Evolutionary conservation across 2,797 vertebrate genomes (phyloP).

Genomic region (Brachyrhaphis roseni): DNA sequence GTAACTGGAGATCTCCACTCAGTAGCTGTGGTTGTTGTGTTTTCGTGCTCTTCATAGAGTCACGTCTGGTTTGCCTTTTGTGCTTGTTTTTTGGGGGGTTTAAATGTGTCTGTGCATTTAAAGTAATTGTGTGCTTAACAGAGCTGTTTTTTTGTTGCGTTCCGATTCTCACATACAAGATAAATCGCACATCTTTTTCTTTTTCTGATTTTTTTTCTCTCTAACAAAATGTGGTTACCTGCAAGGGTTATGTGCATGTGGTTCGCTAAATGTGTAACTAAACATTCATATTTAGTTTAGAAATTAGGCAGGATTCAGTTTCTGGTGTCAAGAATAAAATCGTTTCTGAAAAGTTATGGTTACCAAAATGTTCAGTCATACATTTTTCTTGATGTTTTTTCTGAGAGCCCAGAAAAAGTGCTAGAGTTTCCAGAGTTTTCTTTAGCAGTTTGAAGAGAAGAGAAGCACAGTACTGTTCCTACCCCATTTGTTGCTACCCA

Average conservation of each 20-base stretch:
- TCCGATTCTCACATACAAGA: constrained; percentile 40
- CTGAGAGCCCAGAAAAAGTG: neutral
- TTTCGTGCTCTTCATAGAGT: constrained; percentile 32
- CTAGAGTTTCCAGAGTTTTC: neutral
- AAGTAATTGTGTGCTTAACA: constrained; percentile 43
- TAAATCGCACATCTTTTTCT: constrained; percentile 50
- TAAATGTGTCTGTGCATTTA: neutral
- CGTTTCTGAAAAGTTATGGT: neutral
- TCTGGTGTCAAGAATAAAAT: neutral
- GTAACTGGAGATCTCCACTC: constrained; percentile 17
- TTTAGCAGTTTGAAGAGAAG: neutral
- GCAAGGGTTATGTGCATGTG: neutral
- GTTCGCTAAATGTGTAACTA: neutral
- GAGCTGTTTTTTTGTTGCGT: constrained; percentile 24
- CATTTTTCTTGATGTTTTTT: neutral
- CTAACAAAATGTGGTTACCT: neutral
- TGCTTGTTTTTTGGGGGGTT: constrained; percentile 14
- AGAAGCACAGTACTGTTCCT: neutral
- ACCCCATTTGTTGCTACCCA: neutral
- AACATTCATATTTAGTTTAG: neutral
- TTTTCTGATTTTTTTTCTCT: constrained; percentile 43
- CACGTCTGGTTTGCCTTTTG: constrained; percentile 29
- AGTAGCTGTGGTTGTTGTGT: constrained; percentile 9
- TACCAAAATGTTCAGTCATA: neutral
- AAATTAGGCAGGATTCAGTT: neutral